Evolutionary conservation across 2,888 invertebrate genomes (phyloP).

Genomic region (Archips xylosteana): DNA sequence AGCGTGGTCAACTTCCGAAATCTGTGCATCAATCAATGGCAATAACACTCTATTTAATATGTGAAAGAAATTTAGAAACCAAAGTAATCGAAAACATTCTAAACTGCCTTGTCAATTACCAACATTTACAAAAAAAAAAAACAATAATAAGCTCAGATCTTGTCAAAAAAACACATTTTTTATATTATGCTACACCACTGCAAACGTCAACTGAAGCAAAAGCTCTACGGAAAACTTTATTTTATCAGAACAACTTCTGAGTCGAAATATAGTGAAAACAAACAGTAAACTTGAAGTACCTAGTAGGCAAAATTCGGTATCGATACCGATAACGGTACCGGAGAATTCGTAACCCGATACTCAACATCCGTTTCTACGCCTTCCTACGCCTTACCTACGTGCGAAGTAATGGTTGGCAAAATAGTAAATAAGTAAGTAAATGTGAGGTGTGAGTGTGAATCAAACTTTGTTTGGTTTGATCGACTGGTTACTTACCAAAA

Average conservation of each 20-base stretch:
- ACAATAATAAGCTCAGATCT: no score
- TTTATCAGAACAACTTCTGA: neutral
- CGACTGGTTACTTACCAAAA: neutral
- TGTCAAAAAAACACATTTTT: no score
- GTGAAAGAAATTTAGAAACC: no score
- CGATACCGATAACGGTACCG: slow-evolving; percentile 12
- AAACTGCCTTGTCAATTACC: neutral
- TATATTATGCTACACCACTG: neutral
- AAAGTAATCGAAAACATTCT: no score
- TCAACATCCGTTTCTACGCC: slow-evolving; percentile 33
- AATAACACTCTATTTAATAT: no score
- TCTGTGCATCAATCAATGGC: no score
- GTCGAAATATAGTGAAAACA: slow-evolving; percentile 1
- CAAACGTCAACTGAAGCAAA: neutral
- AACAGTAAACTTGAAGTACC: slow-evolving; percentile 20
- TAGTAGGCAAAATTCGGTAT: slow-evolving; percentile 17
- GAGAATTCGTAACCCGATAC: slow-evolving; percentile 32
- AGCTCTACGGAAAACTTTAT: neutral
- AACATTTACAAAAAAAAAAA: no score
- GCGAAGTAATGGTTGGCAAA: slow-evolving; percentile 25
- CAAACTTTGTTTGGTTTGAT: slow-evolving; percentile 1
- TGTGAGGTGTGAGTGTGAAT: slow-evolving; percentile 21
- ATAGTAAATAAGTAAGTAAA: slow-evolving; percentile 5
- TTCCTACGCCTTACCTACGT: slow-evolving; percentile 18
- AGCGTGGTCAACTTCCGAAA: no score